A percentile compares a stretch with the other conserved stretches of the same genome.
Conservation (phyloP, 2,113 vertebrate genomes). For the Dicentrarchus labrax region DNA sequence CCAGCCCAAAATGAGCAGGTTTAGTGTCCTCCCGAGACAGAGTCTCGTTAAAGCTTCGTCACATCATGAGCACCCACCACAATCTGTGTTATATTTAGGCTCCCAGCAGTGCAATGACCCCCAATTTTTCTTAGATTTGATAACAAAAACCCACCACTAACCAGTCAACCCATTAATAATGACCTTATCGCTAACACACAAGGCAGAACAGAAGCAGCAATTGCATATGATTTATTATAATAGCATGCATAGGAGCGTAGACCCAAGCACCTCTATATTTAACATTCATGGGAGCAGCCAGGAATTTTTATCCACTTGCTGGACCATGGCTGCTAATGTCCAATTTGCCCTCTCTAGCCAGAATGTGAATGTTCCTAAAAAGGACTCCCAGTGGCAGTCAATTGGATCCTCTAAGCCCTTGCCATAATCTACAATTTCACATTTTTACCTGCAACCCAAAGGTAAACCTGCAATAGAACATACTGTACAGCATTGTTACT, state of each 20-base stretch:
- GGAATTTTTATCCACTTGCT: conserved; percentile 53
- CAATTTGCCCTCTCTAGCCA: conserved; percentile 52
- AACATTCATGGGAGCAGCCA: conserved; percentile 62
- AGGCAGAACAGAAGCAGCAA: conserved; percentile 17
- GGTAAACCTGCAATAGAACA: conserved; percentile 16
- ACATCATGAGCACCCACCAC: conserved; percentile 35
- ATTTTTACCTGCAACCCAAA: conserved; percentile 26
- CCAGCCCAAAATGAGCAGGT: conserved; percentile 55
- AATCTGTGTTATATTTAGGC: conserved; percentile 14
- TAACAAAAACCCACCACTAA: conserved; percentile 30
- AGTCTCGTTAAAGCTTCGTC: conserved; percentile 52
- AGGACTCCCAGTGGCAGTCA: conserved; percentile 28
- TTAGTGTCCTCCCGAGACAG: conserved; percentile 57
- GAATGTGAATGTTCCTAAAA: conserved; percentile 50
- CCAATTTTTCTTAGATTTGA: conserved; percentile 30
- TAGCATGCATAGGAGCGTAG: conserved; percentile 30
- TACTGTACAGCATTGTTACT: neutral
- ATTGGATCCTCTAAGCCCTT: conserved; percentile 29
- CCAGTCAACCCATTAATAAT: conserved; percentile 38
- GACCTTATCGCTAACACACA: conserved; percentile 20
- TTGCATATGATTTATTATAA: conserved; percentile 62
- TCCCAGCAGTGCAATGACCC: conserved; percentile 33
- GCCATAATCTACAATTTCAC: conserved; percentile 24
- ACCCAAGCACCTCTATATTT: conserved; percentile 46
- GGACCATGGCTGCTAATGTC: conserved; percentile 55